Base-by-base conservation (phyloP, 2,113 vertebrate genomes). In the Scomber japonicus region DNA sequence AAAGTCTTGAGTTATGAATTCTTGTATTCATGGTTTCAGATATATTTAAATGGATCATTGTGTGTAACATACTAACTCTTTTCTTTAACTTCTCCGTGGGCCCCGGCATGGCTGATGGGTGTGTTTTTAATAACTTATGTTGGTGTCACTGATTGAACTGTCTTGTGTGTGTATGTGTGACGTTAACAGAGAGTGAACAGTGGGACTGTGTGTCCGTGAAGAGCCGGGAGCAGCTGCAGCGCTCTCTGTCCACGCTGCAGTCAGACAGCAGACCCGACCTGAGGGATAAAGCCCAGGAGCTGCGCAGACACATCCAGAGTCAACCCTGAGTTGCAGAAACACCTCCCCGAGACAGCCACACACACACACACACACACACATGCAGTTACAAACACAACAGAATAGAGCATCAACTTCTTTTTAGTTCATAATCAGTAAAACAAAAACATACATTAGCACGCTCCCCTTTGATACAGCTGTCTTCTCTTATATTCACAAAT, bases 241-340 rank as follows among this genome's bases (percentile, higher is more conserved):
- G 84, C 51, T 99, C 98, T 0, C 94, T 99, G 85, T 95, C 96
- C 8, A 96, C 96, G 0, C 96, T 99, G 96, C 97, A 96, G 61
- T 92, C 95, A 3, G 98, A 99, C 84, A 97, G 88, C 94, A 96
- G 97, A 78, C 95, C 97, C 0, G 98, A 99, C 63, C 94, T 99
- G 55, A 96, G 94, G 74, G 97, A 98, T 56, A 99, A 96, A 75
- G 97, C 98, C 5, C 95, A 95, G 71, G 90, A 95, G 78, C 93
- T 99, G 81, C 97, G 97, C 91, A 96, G 96, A 78, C 96, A 95
- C 90, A 96, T 99, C 80, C 94, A 96, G 88, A 94, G 92, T 69
- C 94, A 94, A 63, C 94, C 93, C 21, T 96, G 82, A 95, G n/a
- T 13, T 13, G 0, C 51, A 11, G n/a, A 12, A 46, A 31, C 21